phyloP scores from a whole-genome alignment of 1,140 invertebrate species.

The Protaetia brevitarsis region DNA sequence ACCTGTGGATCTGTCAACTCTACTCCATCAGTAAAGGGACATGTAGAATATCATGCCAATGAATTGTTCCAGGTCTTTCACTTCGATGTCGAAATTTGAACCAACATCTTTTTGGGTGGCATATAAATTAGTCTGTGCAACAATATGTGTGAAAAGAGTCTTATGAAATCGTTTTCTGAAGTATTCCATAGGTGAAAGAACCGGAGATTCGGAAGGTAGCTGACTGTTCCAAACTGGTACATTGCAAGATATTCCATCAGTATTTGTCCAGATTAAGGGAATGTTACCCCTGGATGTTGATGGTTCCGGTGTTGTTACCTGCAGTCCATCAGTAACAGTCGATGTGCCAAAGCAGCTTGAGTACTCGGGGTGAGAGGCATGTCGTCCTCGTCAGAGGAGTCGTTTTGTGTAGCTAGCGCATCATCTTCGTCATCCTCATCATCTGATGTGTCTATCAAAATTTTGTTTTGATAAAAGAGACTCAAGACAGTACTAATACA shows the following conservation, averaged over 20 bases:
- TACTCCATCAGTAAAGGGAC: background rate
- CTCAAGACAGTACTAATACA: background rate
- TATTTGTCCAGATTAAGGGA: constrained; percentile 2
- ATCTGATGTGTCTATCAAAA: constrained; percentile 7
- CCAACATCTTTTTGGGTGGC: constrained; percentile 3
- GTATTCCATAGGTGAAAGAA: background rate
- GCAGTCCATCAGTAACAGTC: background rate
- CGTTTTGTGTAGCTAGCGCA: constrained; percentile 4
- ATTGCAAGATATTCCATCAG: background rate
- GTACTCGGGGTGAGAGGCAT: background rate
- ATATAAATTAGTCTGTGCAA: background rate
- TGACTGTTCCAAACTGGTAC: constrained; percentile 15
- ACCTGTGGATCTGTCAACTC: too few species aligned
- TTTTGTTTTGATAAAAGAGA: background rate
- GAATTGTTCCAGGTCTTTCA: constrained; percentile 3
- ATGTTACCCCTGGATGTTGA: background rate
- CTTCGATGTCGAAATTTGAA: background rate
- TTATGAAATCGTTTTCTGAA: background rate
- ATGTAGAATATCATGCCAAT: constrained; percentile 10
- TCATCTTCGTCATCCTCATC: background rate
- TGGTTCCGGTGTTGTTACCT: constrained; percentile 4
- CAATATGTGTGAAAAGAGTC: background rate
- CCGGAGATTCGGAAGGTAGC: constrained; percentile 1
- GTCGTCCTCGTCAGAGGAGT: constrained; percentile 7
- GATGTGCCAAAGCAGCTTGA: background rate